Evolutionary conservation across 1,140 invertebrate genomes (phyloP), one percentile per base, ranked within the genome.

Genomic region (Drosophila ambigua): DNA sequence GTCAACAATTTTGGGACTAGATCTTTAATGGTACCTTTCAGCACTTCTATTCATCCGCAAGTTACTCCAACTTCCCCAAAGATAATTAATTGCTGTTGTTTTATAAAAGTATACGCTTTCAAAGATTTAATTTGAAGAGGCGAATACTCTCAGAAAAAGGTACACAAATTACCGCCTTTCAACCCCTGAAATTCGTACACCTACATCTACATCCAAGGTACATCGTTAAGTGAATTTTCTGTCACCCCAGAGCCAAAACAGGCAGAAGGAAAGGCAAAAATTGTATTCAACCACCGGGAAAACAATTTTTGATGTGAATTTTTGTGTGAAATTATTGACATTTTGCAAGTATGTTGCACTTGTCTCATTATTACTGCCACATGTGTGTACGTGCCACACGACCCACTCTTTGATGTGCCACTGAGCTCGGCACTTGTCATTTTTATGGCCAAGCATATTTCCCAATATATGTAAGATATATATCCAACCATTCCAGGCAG

Each of bases 271-370:
- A 51, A 57, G 57, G 63, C 39, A 43, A 49, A 61, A 72, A 11
- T 55, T 64, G 52, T 39, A 59, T 59, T 53, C 81, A 87, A 87
- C 81, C 81, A 84, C 81, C 82, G 63, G 28, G 20, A 43, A 58
- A 43, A 45, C 24, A n/a, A 31, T 50, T 55, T 67, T 67, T 66
- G 44, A 48, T 52, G 52, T 49, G 60, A 58, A 72, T 48, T 55
- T 77, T 63, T 71, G 43, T 60, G 11, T 62, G 72, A 79, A 83
- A 83, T 83, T 83, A 83, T 84, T 87, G 83, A 82, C 76, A 83
- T 87, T 87, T 88, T 87, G 83, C 83, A 87, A 87, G 83, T 88
- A 87, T 87, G 84, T 87, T 87, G 83, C 83, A 87, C 83, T 87
- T 87, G 83, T 88, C 83, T 88, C 83, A 87, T 87, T 87, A 87